Conservation (phyloP, 1,140 invertebrate species). For the Acyrthosiphon pisum region DNA sequence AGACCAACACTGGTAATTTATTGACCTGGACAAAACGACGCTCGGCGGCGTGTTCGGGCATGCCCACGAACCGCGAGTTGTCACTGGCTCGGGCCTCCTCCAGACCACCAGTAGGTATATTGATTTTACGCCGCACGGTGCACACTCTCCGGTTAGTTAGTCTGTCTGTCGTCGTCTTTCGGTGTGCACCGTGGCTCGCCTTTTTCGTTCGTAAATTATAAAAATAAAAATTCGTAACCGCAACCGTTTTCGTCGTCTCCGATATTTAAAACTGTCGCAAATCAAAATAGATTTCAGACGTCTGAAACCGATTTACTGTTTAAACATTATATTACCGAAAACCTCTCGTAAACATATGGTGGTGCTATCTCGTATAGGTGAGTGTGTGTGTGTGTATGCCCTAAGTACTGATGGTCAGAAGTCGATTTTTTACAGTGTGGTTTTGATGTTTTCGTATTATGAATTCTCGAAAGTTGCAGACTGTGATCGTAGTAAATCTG, state of each 20-base stretch:
- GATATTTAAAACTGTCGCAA: neutral
- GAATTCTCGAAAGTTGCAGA: neutral
- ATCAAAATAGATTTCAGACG: conserved; percentile 17
- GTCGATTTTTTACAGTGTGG: neutral
- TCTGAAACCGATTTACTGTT: neutral
- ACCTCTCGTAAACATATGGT: conserved; percentile 54
- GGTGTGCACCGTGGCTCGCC: neutral
- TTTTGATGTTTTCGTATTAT: neutral
- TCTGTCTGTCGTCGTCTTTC: neutral
- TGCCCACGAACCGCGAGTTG: conserved; percentile 33
- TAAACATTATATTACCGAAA: conserved; percentile 55
- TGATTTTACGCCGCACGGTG: conserved; percentile 27
- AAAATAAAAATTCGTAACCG: neutral
- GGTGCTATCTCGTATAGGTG: conserved; percentile 54
- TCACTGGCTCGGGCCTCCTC: conserved; percentile 31
- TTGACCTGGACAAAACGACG: conserved; percentile 17
- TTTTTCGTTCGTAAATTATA: neutral
- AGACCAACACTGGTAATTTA: neutral
- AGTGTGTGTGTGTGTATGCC: neutral
- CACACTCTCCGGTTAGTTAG: neutral
- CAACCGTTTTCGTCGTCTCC: neutral
- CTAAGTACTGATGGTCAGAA: neutral
- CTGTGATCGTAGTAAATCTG: neutral
- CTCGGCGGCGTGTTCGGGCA: conserved; percentile 34
- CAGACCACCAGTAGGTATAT: conserved; percentile 35